Percentiles rank a stretch among this genome's conserved stretches.
Evolutionary conservation across 2,113 vertebrate species (phyloP).

Genomic region (Oriolus oriolus): DNA sequence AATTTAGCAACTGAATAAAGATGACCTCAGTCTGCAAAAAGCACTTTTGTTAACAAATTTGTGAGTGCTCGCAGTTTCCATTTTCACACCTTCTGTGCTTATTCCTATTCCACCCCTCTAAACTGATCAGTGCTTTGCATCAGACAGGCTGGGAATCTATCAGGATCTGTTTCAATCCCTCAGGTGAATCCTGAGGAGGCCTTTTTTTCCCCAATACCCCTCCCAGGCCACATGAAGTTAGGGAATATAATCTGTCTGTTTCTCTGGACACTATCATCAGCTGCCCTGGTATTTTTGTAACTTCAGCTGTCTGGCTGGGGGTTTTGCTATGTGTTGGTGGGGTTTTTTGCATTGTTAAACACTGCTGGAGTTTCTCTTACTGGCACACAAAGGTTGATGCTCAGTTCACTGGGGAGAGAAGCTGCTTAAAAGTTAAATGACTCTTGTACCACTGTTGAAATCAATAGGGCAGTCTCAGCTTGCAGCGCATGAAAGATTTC

Average conservation of each 20-base stretch:
- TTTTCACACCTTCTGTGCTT: neutral
- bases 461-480: neutral
- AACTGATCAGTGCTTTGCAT: neutral
- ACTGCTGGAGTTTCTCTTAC: neutral
- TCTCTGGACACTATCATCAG: neutral
- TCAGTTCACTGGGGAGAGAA: neutral
- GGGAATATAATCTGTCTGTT: neutral
- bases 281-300: neutral
- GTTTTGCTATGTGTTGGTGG: neutral
- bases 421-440: neutral
- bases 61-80: neutral
- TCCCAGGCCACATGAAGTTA: neutral
- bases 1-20: neutral
- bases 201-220: accelerated
- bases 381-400: neutral
- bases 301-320: neutral
- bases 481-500: neutral
- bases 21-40: neutral
- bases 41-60: neutral
- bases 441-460: neutral
- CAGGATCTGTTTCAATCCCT: neutral
- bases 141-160: neutral
- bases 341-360: neutral
- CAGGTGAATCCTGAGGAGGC: neutral
- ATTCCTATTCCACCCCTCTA: neutral